Evolutionary conservation across 1,140 invertebrate species (phyloP).

Genomic region (Papilio xuthus): DNA sequence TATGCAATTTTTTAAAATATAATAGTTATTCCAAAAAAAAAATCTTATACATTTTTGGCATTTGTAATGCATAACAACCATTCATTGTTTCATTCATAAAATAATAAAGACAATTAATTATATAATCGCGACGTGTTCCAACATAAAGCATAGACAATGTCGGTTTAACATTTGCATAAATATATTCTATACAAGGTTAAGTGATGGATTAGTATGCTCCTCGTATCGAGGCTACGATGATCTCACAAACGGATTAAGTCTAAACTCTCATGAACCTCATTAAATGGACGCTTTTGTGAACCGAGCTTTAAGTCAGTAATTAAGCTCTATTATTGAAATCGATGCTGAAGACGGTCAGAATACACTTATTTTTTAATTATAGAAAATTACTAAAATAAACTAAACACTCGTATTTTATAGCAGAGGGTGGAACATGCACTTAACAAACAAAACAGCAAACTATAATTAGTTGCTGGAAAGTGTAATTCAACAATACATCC

Average conservation of each 20-base stretch:
- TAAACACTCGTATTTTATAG: background rate
- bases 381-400: background rate
- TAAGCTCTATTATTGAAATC: background rate
- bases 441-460: too few relatives aligned
- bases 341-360: background rate
- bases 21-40: too few relatives aligned
- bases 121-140: slow-evolving; percentile 9
- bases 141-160: slow-evolving; percentile 32
- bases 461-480: too few relatives aligned
- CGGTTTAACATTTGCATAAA: slow-evolving; percentile 46
- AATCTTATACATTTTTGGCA: too few relatives aligned
- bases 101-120: slow-evolving; percentile 25
- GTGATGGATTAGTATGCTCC: slow-evolving; percentile 45
- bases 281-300: slow-evolving; percentile 22
- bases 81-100: slow-evolving; percentile 14
- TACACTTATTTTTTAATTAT: background rate
- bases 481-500: too few relatives aligned
- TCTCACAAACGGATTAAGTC: slow-evolving; percentile 20
- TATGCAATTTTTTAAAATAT: too few relatives aligned
- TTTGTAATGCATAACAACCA: background rate
- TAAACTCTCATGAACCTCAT: slow-evolving; percentile 27
- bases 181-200: slow-evolving; percentile 47
- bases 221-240: slow-evolving; percentile 30
- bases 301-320: background rate
- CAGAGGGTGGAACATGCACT: too few relatives aligned